These are phyloP conservation scores for Chalcis sispes DNA, from an alignment of 2,888 invertebrate species.

Conservation along the genomic window DNA sequence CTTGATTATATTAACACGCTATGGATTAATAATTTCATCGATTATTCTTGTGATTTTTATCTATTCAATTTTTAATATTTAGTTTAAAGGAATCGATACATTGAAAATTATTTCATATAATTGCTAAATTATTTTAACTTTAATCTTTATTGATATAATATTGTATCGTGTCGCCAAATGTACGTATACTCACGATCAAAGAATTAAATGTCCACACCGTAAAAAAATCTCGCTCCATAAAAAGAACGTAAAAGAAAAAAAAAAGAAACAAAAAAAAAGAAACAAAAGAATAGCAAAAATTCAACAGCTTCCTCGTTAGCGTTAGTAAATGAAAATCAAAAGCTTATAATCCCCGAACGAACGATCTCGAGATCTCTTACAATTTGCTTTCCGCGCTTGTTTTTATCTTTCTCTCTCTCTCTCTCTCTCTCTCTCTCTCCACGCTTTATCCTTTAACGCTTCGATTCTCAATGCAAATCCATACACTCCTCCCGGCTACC, in stretches of 20 bases:
- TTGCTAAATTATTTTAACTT: too few relatives aligned
- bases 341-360: constrained; percentile 48
- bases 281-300: neutral
- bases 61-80: too few relatives aligned
- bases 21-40: too few relatives aligned
- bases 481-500: too few relatives aligned
- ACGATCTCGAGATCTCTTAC: constrained; percentile 30
- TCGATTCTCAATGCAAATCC: constrained; percentile 13
- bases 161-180: too few relatives aligned
- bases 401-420: neutral
- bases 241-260: neutral
- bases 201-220: too few relatives aligned
- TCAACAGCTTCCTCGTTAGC: constrained; percentile 36
- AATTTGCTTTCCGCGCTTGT: constrained; percentile 32
- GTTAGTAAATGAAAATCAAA: constrained; percentile 39
- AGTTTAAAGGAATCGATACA: too few relatives aligned
- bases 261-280: neutral
- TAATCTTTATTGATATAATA: too few relatives aligned
- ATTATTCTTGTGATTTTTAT: too few relatives aligned
- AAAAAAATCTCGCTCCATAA: neutral
- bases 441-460: constrained; percentile 27
- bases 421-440: constrained; percentile 1
- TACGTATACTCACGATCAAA: too few relatives aligned
- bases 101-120: too few relatives aligned
- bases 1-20: too few relatives aligned